These are phyloP conservation scores for Carollia perspicillata DNA, from an alignment of 2,113 vertebrate genomes.

Conservation along the genomic window DNA sequence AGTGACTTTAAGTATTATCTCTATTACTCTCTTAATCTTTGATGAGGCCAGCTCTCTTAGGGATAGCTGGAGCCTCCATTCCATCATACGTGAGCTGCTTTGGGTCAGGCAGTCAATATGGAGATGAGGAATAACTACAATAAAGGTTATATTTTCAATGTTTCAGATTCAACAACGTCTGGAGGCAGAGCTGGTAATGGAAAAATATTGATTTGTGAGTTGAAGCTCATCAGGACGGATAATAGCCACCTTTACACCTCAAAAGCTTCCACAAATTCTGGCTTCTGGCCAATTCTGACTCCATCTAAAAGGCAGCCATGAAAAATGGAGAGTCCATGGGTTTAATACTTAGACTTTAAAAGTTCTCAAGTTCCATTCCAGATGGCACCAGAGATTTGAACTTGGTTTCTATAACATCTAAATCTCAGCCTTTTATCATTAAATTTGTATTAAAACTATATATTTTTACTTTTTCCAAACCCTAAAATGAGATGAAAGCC, in stretches of 20 bases:
- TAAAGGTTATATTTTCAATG: neutral
- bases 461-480: neutral
- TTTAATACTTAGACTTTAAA: neutral
- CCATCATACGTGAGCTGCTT: neutral
- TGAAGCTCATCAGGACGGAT: conserved; percentile 7
- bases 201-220: conserved; percentile 50
- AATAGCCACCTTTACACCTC: neutral
- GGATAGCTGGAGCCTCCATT: neutral
- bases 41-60: neutral
- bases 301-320: neutral
- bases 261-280: neutral
- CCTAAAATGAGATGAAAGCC: conserved; percentile 42
- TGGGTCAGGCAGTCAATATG: neutral
- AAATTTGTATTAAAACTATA: neutral
- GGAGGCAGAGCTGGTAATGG: conserved; percentile 38
- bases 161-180: conserved; percentile 29
- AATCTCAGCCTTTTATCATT: neutral
- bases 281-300: neutral
- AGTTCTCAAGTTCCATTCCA: conserved; percentile 33
- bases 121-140: neutral
- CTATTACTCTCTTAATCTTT: neutral
- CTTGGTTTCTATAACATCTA: neutral
- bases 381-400: neutral
- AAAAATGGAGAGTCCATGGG: neutral
- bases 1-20: neutral